Evolutionary conservation across 1,140 invertebrate genomes (phyloP).

Genomic region (Archegozetes longisetosus): DNA sequence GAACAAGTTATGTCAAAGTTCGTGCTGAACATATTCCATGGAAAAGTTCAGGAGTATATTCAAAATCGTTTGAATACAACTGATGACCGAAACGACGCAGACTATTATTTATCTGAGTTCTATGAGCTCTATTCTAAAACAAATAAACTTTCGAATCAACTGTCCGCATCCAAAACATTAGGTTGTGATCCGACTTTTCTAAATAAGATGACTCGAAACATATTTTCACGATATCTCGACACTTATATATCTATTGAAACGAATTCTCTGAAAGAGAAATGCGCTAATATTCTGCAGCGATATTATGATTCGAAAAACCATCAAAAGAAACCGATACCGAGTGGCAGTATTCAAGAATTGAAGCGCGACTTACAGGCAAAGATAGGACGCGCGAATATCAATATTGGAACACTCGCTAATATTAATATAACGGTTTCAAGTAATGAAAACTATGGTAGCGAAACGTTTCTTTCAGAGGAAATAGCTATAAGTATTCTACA

Average conservation of each 20-base stretch:
- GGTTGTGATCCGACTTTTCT: slow-evolving; percentile 63
- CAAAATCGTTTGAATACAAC: slow-evolving; percentile 45
- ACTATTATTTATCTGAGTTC: slow-evolving; percentile 71
- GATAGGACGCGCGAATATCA: slow-evolving; percentile 11
- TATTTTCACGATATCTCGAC: slow-evolving; percentile 62
- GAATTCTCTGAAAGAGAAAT: slow-evolving; percentile 56
- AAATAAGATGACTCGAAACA: slow-evolving; percentile 58
- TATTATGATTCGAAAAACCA: slow-evolving; percentile 91
- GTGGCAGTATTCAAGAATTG: slow-evolving; percentile 72
- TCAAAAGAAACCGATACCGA: slow-evolving; percentile 70
- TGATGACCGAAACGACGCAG: slow-evolving; percentile 53
- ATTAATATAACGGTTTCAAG: slow-evolving; percentile 54
- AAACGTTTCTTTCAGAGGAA: slow-evolving; percentile 92
- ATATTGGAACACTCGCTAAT: slow-evolving; percentile 67
- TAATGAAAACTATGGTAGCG: slow-evolving; percentile 61
- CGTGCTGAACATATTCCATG: slow-evolving; percentile 86
- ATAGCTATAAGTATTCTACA: slow-evolving; percentile 83
- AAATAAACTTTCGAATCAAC: slow-evolving; percentile 50
- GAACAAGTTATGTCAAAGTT: slow-evolving; percentile 97
- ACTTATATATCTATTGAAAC: slow-evolving; percentile 59
- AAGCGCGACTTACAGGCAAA: slow-evolving; percentile 81
- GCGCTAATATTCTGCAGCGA: slow-evolving; percentile 49
- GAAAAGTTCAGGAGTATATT: slow-evolving; percentile 71
- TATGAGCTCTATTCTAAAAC: slow-evolving; percentile 65
- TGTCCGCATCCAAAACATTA: slow-evolving; percentile 50